Evolutionary conservation across 2,797 vertebrate species (phyloP).

Genomic region (Sylvia borin): DNA sequence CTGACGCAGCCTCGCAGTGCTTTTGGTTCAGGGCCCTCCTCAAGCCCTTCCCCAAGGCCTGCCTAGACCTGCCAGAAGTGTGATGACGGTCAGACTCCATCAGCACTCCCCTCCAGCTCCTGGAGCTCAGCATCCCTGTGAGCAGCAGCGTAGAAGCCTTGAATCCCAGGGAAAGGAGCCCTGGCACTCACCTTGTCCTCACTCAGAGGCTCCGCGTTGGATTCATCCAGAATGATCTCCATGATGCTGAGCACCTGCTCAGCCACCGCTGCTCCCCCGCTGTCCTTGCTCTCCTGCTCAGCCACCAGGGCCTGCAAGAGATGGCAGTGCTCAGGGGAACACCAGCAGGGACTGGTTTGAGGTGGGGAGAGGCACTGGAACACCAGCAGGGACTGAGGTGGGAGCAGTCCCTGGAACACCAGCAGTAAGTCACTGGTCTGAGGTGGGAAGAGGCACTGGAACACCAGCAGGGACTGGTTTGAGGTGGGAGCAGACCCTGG

Average conservation of each 20-base stretch:
- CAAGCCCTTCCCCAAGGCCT: not conserved
- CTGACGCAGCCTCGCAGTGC: not conserved
- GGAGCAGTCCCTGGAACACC: not conserved
- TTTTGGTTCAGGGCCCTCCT: conserved; percentile 16
- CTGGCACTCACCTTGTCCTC: conserved; percentile 89
- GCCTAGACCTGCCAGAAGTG: not conserved
- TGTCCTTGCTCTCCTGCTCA: conserved; percentile 98
- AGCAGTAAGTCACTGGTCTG: not conserved
- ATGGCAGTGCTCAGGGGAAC: not conserved
- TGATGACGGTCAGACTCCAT: not conserved
- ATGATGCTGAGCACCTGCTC: conserved; percentile 99
- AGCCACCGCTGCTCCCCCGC: conserved; percentile 93
- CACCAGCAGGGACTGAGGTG: not conserved
- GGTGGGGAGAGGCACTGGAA: not conserved
- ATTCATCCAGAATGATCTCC: conserved; percentile 98
- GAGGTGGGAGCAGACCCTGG: not conserved
- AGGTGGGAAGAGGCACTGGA: not conserved
- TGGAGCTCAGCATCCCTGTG: not conserved
- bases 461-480: not conserved
- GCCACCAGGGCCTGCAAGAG: conserved; percentile 90
- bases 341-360: not conserved
- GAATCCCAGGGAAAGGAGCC: not conserved
- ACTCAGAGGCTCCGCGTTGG: conserved; percentile 93
- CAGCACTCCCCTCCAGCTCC: not conserved
- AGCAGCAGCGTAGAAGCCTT: not conserved